Evolutionary conservation across 1,140 invertebrate species (phyloP), one percentile per base, ranked within the genome.

Genomic region (Caenorhabditis tropicalis): DNA sequence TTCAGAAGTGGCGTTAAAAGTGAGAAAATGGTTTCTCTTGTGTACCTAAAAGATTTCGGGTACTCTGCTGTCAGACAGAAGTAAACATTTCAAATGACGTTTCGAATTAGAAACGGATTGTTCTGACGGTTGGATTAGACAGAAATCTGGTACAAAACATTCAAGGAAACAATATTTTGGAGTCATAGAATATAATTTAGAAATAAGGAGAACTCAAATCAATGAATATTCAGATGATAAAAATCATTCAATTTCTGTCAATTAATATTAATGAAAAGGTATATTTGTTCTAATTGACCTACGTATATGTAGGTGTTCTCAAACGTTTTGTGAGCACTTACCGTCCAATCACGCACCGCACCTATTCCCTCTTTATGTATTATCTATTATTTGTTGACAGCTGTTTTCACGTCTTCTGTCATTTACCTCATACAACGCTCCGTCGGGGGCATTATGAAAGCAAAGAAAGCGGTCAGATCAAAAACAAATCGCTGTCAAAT

Each of bases 371-470:
- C 6, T 24, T 24, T 27, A 7, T n/a, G 4, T 5, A 27, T 58
- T 39, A 43, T 46, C 65, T 46, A 74, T 74, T 74, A 74, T 74
- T 74, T 74, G 36, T 74, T 74, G 65, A 74, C 65, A 43, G 65
- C 36, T 74, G 33, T 74, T 74, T 74, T 74, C 65, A 74, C 65
- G 65, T 65, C 58, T 65, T 36, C 58, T 65, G 12, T n/a, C 58
- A 65, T 65, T 74, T 74, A 74, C 65, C 65, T 74, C 65, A 74
- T 24, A 10, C 29, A 36, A 10, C n/a, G 29, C 9, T 5, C 31
- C 2, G 2, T 3, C 24, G 21, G 10, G 29, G 24, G 16, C 58
- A 60, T 3, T n/a, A 58, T 27, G 21, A 24, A 31, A 43, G 7
- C 65, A 43, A 21, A 74, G 65, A 33, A 1, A 15, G 36, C 65